Percentiles rank a stretch among this genome's conserved stretches.
These are phyloP conservation scores for Toxostoma redivivum DNA, from an alignment of 2,113 vertebrate species.

Conservation along the genomic window DNA sequence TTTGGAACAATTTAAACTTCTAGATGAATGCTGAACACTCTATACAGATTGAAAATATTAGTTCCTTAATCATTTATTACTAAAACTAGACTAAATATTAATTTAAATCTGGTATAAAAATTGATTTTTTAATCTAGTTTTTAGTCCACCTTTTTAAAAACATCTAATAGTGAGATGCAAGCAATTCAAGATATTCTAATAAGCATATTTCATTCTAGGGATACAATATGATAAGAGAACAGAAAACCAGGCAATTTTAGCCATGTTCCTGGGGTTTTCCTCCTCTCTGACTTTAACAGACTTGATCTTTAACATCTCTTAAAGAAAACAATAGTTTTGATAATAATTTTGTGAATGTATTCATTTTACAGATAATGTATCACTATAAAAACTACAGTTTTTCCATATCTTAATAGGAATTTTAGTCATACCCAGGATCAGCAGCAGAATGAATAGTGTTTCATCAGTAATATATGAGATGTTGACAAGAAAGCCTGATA, in stretches of 20 bases:
- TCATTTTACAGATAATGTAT: not conserved
- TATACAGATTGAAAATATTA: not conserved
- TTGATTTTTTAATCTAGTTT: not conserved
- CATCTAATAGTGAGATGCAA: not conserved
- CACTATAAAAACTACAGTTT: not conserved
- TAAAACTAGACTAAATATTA: not conserved
- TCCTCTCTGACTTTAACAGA: not conserved
- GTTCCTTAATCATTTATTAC: not conserved
- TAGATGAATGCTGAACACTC: not conserved
- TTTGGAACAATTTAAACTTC: not conserved
- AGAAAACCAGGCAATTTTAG: not conserved
- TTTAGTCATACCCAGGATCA: not conserved
- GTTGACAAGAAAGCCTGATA: not conserved
- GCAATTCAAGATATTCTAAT: not conserved
- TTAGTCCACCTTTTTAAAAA: not conserved
- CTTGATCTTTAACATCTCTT: not conserved
- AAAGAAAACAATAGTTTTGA: not conserved
- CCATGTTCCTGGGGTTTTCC: not conserved
- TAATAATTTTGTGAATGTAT: not conserved
- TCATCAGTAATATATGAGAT: not conserved
- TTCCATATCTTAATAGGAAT: not conserved
- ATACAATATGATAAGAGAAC: not conserved
- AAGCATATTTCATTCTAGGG: not conserved
- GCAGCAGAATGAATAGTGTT: not conserved
- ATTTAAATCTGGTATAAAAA: not conserved